A percentile compares a stretch with the other conserved stretches of the same genome.
Conservation (phyloP, 2,797 vertebrate species). For the Melanotaenia trifasciata region DNA sequence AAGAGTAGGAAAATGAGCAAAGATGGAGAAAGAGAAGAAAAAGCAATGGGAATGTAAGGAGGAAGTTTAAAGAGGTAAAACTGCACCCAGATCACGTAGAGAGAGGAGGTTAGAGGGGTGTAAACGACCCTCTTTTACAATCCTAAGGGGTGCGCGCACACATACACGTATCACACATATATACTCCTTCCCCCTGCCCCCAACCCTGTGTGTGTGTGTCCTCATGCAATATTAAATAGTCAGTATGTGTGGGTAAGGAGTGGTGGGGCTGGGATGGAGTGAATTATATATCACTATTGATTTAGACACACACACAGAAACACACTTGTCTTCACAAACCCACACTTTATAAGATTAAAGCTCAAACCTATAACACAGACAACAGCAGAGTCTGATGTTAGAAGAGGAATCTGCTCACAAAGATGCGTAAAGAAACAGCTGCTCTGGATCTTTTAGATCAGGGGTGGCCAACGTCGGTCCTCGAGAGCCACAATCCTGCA, state of each 20-base stretch:
- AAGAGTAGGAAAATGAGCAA: constrained; percentile 13
- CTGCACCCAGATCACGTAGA: constrained; percentile 66
- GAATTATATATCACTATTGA: constrained; percentile 99
- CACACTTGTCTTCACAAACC: constrained; percentile 27
- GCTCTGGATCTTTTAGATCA: neutral
- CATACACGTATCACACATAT: constrained; percentile 36
- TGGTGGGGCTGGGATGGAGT: constrained; percentile 95
- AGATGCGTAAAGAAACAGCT: constrained; percentile 11
- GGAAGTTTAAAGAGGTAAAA: constrained; percentile 62
- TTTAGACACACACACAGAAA: constrained; percentile 76
- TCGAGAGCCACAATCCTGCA: too few species aligned
- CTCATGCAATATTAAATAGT: constrained; percentile 99
- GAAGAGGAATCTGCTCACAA: constrained; percentile 31
- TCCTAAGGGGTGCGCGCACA: constrained; percentile 37
- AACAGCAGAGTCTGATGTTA: constrained; percentile 50
- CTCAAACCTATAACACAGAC: constrained; percentile 67
- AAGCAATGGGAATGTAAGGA: constrained; percentile 26
- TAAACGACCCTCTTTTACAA: constrained; percentile 74
- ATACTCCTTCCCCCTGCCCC: constrained; percentile 59
- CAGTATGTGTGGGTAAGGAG: constrained; percentile 98
- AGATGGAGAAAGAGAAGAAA: constrained; percentile 17
- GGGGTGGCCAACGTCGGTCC: too few species aligned
- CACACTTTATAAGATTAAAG: constrained; percentile 76
- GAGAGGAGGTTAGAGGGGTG: constrained; percentile 68
- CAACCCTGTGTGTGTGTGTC: constrained; percentile 76